These are phyloP conservation scores for Nerophis ophidion DNA, from an alignment of 2,113 vertebrate genomes.

Conservation along the genomic window DNA sequence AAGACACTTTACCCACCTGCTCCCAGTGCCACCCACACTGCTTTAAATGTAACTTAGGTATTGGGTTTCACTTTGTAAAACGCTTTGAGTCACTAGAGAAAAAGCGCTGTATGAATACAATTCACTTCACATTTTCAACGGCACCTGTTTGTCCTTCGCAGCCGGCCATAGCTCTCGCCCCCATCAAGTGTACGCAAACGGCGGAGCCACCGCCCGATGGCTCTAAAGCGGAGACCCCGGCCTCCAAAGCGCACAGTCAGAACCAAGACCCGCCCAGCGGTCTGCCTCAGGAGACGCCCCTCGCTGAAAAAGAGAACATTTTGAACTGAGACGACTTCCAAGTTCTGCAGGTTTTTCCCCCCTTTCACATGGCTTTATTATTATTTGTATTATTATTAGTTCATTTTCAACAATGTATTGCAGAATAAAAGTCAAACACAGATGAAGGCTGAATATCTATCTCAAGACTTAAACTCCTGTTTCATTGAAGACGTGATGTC, in stretches of 20 bases:
- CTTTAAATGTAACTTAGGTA: no score
- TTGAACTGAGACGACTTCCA: slow-evolving; percentile 37
- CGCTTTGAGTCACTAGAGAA: no score
- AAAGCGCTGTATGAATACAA: no score
- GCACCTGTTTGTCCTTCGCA: slow-evolving; percentile 52
- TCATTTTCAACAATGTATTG: slow-evolving; percentile 24
- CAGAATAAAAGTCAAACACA: slow-evolving; percentile 23
- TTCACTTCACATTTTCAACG: no score
- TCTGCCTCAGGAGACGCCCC: slow-evolving; percentile 28
- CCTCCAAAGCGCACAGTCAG: slow-evolving; percentile 40
- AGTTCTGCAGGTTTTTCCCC: slow-evolving; percentile 9
- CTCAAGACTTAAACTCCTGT: not conserved
- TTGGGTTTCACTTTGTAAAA: no score
- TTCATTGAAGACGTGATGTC: not conserved
- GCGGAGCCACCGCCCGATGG: slow-evolving; percentile 40
- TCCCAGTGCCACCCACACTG: no score
- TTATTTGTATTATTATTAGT: slow-evolving; percentile 9
- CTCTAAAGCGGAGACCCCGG: slow-evolving; percentile 42
- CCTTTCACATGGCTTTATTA: slow-evolving; percentile 18
- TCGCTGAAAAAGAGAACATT: slow-evolving; percentile 38
- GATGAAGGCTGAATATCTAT: not conserved
- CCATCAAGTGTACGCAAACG: slow-evolving; percentile 69
- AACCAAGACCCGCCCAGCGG: slow-evolving; percentile 35
- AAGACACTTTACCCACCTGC: no score
- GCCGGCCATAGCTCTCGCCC: slow-evolving; percentile 76